A percentile compares a stretch with the other conserved stretches of the same genome.
Evolutionary conservation across 2,797 vertebrate species (phyloP).

Genomic region (Sorex maritimensis): DNA sequence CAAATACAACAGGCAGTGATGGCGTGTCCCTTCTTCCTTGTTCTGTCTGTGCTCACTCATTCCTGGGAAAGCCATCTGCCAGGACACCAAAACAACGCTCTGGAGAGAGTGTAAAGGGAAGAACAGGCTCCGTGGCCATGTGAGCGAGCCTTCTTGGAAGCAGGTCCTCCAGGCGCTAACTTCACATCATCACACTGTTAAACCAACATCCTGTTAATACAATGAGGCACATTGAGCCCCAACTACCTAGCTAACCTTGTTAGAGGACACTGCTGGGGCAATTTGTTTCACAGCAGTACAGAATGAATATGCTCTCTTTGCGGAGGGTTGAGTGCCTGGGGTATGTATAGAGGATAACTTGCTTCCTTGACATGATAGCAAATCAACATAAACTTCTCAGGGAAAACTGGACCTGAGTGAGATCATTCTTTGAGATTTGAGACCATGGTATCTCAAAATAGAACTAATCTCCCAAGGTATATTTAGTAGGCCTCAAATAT

Average conservation of each 20-base stretch:
- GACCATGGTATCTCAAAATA: conserved; percentile 33
- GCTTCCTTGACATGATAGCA: conserved; percentile 54
- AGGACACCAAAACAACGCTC: neutral
- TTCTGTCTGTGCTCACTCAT: neutral
- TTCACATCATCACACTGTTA: neutral
- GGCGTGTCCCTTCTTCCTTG: neutral
- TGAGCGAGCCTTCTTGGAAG: neutral
- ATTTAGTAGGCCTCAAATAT: conserved; percentile 53
- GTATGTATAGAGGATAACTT: neutral
- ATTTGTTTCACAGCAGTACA: neutral
- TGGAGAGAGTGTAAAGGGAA: neutral
- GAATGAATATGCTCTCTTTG: conserved; percentile 27
- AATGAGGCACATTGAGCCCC: neutral
- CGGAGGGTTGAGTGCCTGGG: neutral
- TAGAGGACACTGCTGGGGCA: conserved; percentile 29
- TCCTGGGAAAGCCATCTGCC: neutral
- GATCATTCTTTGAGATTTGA: conserved; percentile 42
- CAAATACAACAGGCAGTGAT: neutral
- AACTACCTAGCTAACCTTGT: conserved; percentile 17
- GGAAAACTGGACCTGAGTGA: neutral
- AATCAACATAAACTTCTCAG: conserved; percentile 23
- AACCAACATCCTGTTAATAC: neutral
- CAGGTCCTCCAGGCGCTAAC: neutral
- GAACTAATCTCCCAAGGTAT: neutral
- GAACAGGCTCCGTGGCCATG: neutral